Percentiles rank a stretch among this genome's conserved stretches.
phyloP scores from a whole-genome alignment of 2,797 vertebrate species.

The Prunella strophiata region DNA sequence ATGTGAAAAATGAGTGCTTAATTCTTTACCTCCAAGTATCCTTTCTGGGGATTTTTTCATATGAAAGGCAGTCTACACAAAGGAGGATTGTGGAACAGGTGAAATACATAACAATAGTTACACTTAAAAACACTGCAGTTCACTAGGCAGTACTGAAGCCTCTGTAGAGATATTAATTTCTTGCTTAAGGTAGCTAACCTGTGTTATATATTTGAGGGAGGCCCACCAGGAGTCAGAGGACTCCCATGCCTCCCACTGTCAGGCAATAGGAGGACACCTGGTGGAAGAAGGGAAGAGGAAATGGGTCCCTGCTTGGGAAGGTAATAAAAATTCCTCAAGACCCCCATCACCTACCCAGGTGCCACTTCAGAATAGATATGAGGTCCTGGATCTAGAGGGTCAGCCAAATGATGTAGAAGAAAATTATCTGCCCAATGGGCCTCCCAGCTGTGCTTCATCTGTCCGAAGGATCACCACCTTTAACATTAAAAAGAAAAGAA shows the following conservation, averaged over 20 bases:
- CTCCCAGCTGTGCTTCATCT: not conserved
- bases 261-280: not conserved
- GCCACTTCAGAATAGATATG: not conserved
- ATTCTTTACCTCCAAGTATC: not conserved
- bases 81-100: not conserved
- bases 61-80: not conserved
- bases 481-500: not conserved
- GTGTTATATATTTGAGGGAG: not conserved
- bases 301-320: not conserved
- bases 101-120: not conserved
- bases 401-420: not conserved
- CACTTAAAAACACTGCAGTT: not conserved
- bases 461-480: not conserved
- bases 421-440: not conserved
- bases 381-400: not conserved
- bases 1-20: not conserved
- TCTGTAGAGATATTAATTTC: not conserved
- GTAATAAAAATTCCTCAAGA: too few species aligned
- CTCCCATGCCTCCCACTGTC: not conserved
- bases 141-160: not conserved
- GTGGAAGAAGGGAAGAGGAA: not conserved
- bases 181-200: not conserved
- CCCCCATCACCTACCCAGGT: not conserved
- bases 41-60: not conserved
- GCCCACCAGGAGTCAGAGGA: not conserved